Evolutionary conservation across 1,140 invertebrate species (phyloP).

Genomic region (Augochlora pura): DNA sequence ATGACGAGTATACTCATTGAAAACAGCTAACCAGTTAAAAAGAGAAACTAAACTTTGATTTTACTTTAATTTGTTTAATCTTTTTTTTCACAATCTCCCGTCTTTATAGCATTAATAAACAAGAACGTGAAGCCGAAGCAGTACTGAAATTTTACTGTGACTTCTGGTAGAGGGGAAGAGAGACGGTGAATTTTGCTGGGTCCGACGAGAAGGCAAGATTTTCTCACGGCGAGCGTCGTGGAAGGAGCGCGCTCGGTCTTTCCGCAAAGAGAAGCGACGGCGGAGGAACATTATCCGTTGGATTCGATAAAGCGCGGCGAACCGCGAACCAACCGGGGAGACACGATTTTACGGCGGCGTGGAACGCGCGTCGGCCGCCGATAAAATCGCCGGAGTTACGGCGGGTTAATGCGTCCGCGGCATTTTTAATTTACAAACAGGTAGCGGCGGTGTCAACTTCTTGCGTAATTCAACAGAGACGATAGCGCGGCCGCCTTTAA

Average conservation of each 20-base stretch:
- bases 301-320: conserved; percentile 13
- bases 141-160: too few relatives aligned
- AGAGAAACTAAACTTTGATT: too few relatives aligned
- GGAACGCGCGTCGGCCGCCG: background rate
- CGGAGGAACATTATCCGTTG: background rate
- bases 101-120: too few relatives aligned
- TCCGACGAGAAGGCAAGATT: background rate
- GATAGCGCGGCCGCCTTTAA: conserved; percentile 37
- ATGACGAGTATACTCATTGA: too few relatives aligned
- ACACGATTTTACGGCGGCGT: background rate
- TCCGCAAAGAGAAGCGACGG: background rate
- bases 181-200: too few relatives aligned
- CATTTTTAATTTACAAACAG: conserved; percentile 22
- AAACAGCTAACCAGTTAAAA: too few relatives aligned
- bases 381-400: conserved; percentile 24
- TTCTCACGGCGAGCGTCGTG: background rate
- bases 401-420: background rate
- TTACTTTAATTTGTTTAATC: too few relatives aligned
- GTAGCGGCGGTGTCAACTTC: conserved; percentile 15
- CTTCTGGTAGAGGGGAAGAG: too few relatives aligned
- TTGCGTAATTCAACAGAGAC: conserved; percentile 33
- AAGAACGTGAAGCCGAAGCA: too few relatives aligned
- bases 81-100: too few relatives aligned
- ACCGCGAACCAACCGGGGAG: background rate
- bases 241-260: background rate